phyloP scores from a whole-genome alignment of 2,888 invertebrate genomes.

The Myopa testacea region DNA sequence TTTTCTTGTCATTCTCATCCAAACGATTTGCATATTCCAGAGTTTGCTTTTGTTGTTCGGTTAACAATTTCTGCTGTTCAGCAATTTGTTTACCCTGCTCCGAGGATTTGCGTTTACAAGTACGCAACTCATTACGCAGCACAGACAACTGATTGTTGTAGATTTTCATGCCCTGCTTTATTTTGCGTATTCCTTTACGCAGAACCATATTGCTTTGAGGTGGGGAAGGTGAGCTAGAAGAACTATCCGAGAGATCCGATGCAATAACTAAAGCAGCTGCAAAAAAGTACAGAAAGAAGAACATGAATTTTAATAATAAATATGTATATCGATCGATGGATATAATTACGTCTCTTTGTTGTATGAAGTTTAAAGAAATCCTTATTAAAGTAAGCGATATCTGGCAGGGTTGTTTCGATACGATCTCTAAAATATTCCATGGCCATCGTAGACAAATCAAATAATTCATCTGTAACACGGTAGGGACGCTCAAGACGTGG shows the following conservation, averaged over 20 bases:
- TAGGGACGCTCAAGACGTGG: constrained; percentile 87
- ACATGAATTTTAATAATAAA: neutral
- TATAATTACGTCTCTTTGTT: constrained; percentile 60
- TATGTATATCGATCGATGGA: neutral
- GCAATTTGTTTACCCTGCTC: constrained; percentile 88
- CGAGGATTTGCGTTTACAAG: constrained; percentile 84
- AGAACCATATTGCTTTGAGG: constrained; percentile 89
- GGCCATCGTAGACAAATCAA: constrained; percentile 96
- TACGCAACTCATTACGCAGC: constrained; percentile 81
- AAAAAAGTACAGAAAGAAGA: constrained; percentile 19
- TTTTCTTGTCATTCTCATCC: constrained; percentile 91
- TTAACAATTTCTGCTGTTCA: constrained; percentile 79
- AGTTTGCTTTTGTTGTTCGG: constrained; percentile 81
- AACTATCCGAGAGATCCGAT: constrained; percentile 64
- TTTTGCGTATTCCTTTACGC: constrained; percentile 86
- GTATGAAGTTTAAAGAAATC: constrained; percentile 79
- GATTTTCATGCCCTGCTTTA: constrained; percentile 90
- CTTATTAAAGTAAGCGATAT: constrained; percentile 87
- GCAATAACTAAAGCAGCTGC: constrained; percentile 64
- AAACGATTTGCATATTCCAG: constrained; percentile 85
- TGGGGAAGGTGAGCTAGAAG: constrained; percentile 72
- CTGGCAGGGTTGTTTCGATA: constrained; percentile 89
- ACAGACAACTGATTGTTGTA: constrained; percentile 86
- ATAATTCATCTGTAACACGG: constrained; percentile 93
- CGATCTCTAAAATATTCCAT: constrained; percentile 98